Evolutionary conservation across 2,797 vertebrate genomes (phyloP), one percentile per base, ranked within the genome.

Genomic region (Neosalanx taihuensis): DNA sequence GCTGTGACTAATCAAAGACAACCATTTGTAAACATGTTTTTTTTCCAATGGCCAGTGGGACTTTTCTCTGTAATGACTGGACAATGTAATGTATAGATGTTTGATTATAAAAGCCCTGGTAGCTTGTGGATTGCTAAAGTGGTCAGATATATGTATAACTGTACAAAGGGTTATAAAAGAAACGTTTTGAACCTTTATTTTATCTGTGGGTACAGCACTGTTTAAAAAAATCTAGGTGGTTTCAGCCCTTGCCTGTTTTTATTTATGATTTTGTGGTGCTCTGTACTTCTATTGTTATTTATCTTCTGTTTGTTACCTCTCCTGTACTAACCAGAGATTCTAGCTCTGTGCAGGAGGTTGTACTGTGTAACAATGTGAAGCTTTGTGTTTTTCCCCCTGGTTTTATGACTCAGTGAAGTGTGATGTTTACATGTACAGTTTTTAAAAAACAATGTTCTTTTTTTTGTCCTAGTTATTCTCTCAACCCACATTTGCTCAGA

Each of bases 361-460:
- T 96, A 95, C 95, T 95, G 95, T 97, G 96, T 94, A 95, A 94
- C 95, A 94, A 95, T 97, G 96, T 98, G 96, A 98, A 96, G 93
- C 94, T 98, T 97, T 96, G 96, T 98, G 96, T 94, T 92, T 83
- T 93, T 93, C 93, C 94, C 94, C 95, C 95, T 95, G 89, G 91
- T 97, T 96, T 94, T 95, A 96, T 95, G 95, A 98, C 97, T 99
- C 96, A 96, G 96, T 97, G 95, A 93, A 98, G 96, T 97, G 96
- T 99, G 95, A 97, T 99, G 97, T 98, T 99, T 99, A 99, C 97
- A 99, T 99, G 96, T 98, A 98, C 96, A 98, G 96, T 96, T 93
- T 93, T 92, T 88, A 85, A 89, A 82, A 89, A 83, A 85, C 77
- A 1, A 17, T 56, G 4, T 89, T 88, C 83, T 81, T 74, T 73